These are phyloP conservation scores for Coregonus ussuriensis DNA, from an alignment of 2,797 vertebrate species.

Conservation along the genomic window DNA sequence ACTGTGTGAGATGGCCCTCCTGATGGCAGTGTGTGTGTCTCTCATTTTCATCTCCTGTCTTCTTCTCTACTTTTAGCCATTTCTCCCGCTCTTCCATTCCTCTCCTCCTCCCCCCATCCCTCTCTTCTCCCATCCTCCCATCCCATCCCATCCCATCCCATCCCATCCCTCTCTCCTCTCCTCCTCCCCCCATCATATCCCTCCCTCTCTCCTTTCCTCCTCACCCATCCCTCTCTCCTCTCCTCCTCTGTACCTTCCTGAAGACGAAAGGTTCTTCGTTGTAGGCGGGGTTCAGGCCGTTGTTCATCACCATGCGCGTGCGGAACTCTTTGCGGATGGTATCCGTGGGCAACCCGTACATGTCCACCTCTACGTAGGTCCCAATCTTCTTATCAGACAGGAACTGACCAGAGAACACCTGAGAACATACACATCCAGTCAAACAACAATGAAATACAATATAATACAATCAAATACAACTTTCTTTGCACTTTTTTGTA, in stretches of 20 bases:
- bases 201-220: not conserved
- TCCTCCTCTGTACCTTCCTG: conserved; percentile 83
- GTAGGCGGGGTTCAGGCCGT: conserved; percentile 96
- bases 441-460: not conserved
- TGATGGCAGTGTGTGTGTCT: conserved; percentile 23
- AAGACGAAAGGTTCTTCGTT: conserved; percentile 98
- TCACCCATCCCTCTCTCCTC: not conserved
- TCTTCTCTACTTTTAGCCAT: too few relatives aligned
- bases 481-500: conserved; percentile 72
- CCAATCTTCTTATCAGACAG: conserved; percentile 98
- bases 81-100: not conserved
- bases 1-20: conserved; percentile 8
- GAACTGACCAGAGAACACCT: conserved; percentile 99
- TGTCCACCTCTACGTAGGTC: conserved; percentile 97
- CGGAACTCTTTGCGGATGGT: conserved; percentile 98
- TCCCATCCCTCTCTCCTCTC: not conserved
- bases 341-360: conserved; percentile 97
- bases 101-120: too few relatives aligned
- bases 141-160: not conserved
- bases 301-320: conserved; percentile 99
- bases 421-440: not conserved
- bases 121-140: not conserved
- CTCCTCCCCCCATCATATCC: not conserved
- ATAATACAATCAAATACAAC: conserved; percentile 45
- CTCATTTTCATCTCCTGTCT: not conserved